These are phyloP conservation scores for Drosophila equinoxialis DNA, from an alignment of 1,140 invertebrate species.

Conservation along the genomic window DNA sequence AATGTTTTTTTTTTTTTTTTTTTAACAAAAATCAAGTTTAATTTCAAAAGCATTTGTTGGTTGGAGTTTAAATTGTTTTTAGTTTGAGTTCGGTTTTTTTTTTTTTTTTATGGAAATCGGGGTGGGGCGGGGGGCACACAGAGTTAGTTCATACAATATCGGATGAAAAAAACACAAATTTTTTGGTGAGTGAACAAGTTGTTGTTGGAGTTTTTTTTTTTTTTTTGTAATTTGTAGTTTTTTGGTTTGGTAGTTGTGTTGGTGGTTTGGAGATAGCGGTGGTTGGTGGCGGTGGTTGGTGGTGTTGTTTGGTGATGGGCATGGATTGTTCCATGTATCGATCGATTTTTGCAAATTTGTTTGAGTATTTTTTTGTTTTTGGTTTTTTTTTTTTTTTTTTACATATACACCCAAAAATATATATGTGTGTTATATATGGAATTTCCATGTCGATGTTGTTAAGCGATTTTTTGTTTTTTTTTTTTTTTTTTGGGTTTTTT, in stretches of 20 bases:
- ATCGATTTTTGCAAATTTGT: conserved; percentile 38
- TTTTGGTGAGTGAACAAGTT: conserved; percentile 49
- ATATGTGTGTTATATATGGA: conserved; percentile 42
- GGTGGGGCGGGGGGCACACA: conserved; percentile 17
- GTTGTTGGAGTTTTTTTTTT: neutral
- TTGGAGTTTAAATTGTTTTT: conserved; percentile 52
- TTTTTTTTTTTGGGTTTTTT: conserved; percentile 47
- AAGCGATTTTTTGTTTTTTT: conserved; percentile 57
- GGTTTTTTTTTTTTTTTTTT: conserved; percentile 37
- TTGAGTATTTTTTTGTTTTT: conserved; percentile 13
- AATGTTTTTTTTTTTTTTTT: neutral
- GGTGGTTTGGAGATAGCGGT: conserved; percentile 5
- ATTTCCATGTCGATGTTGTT: conserved; percentile 64
- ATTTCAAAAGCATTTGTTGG: conserved; percentile 53
- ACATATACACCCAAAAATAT: conserved; percentile 41
- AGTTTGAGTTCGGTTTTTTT: conserved; percentile 45
- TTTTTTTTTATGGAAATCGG: conserved; percentile 20
- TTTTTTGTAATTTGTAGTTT: conserved; percentile 22
- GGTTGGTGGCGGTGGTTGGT: conserved; percentile 26
- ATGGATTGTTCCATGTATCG: conserved; percentile 34
- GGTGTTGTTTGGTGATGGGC: conserved; percentile 24
- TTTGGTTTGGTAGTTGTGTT: conserved; percentile 23
- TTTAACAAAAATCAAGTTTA: conserved; percentile 37
- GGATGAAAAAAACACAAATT: conserved; percentile 33
- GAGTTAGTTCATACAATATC: conserved; percentile 25